phyloP scores from a whole-genome alignment of 2,113 vertebrate genomes.

The Antigone vipio region DNA sequence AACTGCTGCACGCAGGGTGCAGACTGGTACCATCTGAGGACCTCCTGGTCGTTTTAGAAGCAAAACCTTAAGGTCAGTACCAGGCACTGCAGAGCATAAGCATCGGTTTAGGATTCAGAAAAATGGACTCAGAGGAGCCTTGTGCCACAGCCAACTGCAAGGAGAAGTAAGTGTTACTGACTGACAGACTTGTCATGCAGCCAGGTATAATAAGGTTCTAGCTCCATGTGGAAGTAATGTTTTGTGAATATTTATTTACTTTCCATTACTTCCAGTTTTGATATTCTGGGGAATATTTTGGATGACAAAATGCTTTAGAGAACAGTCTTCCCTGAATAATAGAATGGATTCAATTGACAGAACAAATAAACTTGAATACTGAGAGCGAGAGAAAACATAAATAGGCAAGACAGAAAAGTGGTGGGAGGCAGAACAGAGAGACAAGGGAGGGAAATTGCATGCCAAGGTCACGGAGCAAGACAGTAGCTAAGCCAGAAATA shows the following conservation, averaged over 20 bases:
- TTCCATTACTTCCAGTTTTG: slow-evolving; percentile 31
- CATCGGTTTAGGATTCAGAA: not conserved
- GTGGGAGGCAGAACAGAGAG: slow-evolving; percentile 16
- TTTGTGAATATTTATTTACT: slow-evolving; percentile 44
- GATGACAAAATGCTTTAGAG: slow-evolving; percentile 29
- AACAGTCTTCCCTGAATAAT: not conserved
- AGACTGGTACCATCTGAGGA: not conserved
- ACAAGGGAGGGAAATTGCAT: slow-evolving; percentile 38
- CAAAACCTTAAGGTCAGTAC: not conserved
- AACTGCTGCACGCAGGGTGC: not conserved
- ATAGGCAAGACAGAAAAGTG: slow-evolving; percentile 37
- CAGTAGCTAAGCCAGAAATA: slow-evolving; percentile 47
- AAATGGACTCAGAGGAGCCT: not conserved
- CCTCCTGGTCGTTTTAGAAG: not conserved
- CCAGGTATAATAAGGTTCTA: slow-evolving; percentile 35
- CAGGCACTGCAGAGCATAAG: not conserved
- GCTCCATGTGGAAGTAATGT: slow-evolving; percentile 25
- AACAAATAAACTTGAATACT: slow-evolving; percentile 43
- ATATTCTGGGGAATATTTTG: slow-evolving; percentile 16
- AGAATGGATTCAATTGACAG: slow-evolving; percentile 30
- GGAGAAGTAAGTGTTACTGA: slow-evolving; percentile 17
- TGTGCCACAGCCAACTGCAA: not conserved
- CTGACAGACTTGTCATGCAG: slow-evolving; percentile 36
- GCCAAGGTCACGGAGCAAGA: slow-evolving; percentile 43
- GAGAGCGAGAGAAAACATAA: not conserved